Evolutionary conservation across 2,797 vertebrate genomes (phyloP).

Genomic region (Tarsius wallacei): DNA sequence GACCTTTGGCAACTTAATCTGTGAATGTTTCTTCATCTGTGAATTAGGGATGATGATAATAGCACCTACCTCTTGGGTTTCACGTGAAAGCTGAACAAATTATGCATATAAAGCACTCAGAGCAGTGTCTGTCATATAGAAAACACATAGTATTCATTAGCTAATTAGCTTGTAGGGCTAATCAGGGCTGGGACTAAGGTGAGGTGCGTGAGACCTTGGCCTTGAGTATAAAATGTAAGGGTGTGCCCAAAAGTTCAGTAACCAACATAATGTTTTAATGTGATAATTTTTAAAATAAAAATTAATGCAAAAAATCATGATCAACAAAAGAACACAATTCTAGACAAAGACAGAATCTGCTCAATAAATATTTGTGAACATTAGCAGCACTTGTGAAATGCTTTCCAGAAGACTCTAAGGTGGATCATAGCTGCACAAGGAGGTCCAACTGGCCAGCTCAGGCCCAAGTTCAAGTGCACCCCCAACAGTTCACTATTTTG

Average conservation of each 20-base stretch:
- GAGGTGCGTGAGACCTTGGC: neutral
- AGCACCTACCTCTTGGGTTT: neutral
- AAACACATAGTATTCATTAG: neutral
- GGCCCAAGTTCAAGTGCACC: neutral
- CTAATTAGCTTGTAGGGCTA: neutral
- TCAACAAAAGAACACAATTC: neutral
- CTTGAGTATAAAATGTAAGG: neutral
- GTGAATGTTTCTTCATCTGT: neutral
- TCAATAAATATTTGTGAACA: neutral
- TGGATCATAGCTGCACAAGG: rapidly evolving
- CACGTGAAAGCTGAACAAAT: too few relatives aligned
- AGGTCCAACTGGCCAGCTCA: neutral
- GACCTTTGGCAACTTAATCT: neutral
- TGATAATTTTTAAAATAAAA: neutral
- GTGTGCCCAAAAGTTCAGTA: neutral
- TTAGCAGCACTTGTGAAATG: neutral
- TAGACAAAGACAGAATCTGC: neutral
- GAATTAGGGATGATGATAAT: neutral
- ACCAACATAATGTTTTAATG: neutral
- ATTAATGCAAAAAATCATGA: neutral
- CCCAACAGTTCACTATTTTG: neutral
- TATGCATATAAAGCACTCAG: neutral
- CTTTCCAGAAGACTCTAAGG: neutral
- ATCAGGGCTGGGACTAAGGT: neutral
- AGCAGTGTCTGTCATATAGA: neutral